phyloP scores from a whole-genome alignment of 2,888 invertebrate genomes.

The Cetonia aurata region DNA sequence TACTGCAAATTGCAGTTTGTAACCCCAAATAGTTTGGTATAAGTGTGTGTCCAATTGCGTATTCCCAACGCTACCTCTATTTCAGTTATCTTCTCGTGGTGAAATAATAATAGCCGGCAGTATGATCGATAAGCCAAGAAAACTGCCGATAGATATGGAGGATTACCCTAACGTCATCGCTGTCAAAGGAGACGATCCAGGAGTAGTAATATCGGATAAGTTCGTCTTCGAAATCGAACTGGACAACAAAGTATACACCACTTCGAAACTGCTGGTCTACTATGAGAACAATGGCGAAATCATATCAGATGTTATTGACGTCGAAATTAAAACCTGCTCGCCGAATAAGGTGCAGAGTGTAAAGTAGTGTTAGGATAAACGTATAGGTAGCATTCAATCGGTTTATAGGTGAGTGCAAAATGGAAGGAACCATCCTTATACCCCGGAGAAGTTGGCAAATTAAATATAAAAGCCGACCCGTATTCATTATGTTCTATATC shows the following conservation, averaged over 20 bases:
- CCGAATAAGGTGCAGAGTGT: constrained; percentile 7
- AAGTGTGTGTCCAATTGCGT: background rate
- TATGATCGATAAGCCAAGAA: background rate
- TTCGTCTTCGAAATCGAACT: constrained; percentile 76
- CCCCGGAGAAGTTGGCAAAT: constrained; percentile 68
- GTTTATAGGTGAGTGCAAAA: constrained; percentile 60
- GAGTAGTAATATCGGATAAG: constrained; percentile 62
- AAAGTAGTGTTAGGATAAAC: no score
- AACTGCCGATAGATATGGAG: background rate
- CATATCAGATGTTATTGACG: constrained; percentile 16
- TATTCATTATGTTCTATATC: constrained; percentile 72
- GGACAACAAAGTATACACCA: constrained; percentile 72
- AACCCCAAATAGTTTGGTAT: no score
- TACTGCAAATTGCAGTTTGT: no score
- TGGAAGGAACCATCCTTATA: constrained; percentile 67
- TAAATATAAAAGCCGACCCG: constrained; percentile 68
- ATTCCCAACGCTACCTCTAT: background rate
- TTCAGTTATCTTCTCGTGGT: constrained; percentile 7
- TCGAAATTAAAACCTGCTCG: background rate
- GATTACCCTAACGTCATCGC: constrained; percentile 7
- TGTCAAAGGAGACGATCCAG: constrained; percentile 52
- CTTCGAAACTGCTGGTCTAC: constrained; percentile 57
- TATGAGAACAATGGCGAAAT: constrained; percentile 12
- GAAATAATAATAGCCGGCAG: constrained; percentile 5
- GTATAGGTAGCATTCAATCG: background rate